A percentile compares a stretch with the other conserved stretches of the same genome.
These are phyloP conservation scores for Coptotermes formosanus DNA, from an alignment of 1,140 invertebrate genomes.

Conservation along the genomic window DNA sequence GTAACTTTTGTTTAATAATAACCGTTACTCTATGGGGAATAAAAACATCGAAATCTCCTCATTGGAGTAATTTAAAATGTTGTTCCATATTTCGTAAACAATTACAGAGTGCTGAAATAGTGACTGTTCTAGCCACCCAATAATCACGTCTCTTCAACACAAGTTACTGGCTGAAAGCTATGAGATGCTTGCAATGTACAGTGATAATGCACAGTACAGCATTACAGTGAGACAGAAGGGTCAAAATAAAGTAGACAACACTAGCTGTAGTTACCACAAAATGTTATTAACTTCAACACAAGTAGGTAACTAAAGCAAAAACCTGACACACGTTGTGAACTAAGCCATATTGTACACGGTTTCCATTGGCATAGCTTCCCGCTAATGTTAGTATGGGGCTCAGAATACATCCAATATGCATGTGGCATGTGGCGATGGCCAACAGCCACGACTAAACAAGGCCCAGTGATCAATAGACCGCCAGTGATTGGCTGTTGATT, in stretches of 20 bases:
- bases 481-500: constrained; percentile 8
- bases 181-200: neutral
- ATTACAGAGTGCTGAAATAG: too few species aligned
- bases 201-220: neutral
- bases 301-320: constrained; percentile 4
- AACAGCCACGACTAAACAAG: neutral
- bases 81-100: too few species aligned
- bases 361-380: neutral
- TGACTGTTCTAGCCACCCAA: too few species aligned
- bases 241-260: neutral
- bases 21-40: too few species aligned
- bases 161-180: neutral
- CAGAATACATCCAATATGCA: neutral
- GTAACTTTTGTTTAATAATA: too few species aligned
- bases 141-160: too few species aligned
- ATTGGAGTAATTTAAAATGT: too few species aligned
- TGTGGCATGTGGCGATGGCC: neutral
- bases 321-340: neutral
- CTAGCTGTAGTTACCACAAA: neutral
- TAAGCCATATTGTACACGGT: neutral
- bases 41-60: too few species aligned
- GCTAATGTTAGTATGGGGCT: neutral
- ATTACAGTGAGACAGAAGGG: neutral
- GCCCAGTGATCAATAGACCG: neutral
- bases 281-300: constrained; percentile 17